These are phyloP conservation scores for Hydroisotoma schaefferi DNA, from an alignment of 2,888 invertebrate species.

Conservation along the genomic window DNA sequence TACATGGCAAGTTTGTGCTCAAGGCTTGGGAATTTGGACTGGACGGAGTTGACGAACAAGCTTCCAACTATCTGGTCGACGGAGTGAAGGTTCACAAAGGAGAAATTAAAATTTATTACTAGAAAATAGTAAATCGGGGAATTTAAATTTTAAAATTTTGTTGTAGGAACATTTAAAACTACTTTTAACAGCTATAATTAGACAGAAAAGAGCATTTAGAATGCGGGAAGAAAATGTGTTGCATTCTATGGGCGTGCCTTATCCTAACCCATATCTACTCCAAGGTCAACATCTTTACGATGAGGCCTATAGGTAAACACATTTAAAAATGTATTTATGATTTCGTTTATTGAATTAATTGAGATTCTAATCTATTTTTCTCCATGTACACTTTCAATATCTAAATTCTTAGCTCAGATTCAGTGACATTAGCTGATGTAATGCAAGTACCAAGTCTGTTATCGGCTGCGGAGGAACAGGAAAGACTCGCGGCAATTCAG, in stretches of 20 bases:
- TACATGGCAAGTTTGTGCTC: constrained; percentile 32
- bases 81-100: constrained; percentile 21
- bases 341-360: too few species aligned
- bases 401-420: constrained; percentile 27
- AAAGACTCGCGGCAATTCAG: constrained; percentile 37
- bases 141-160: not conserved
- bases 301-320: constrained; percentile 29
- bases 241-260: constrained; percentile 37
- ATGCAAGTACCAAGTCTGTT: constrained; percentile 38
- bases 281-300: constrained; percentile 36
- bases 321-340: not conserved
- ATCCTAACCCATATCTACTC: constrained; percentile 40
- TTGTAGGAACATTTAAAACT: constrained; percentile 31
- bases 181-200: constrained; percentile 22
- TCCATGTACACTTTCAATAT: not conserved
- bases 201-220: constrained; percentile 36
- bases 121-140: too few species aligned
- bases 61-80: constrained; percentile 21
- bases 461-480: constrained; percentile 34
- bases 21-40: constrained; percentile 37
- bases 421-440: constrained; percentile 38
- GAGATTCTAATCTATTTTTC: not conserved
- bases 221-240: constrained; percentile 27
- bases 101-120: not conserved
- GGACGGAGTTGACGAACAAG: constrained; percentile 25